Conservation (phyloP, 2,888 invertebrate species). For the Andrena bucephala region DNA sequence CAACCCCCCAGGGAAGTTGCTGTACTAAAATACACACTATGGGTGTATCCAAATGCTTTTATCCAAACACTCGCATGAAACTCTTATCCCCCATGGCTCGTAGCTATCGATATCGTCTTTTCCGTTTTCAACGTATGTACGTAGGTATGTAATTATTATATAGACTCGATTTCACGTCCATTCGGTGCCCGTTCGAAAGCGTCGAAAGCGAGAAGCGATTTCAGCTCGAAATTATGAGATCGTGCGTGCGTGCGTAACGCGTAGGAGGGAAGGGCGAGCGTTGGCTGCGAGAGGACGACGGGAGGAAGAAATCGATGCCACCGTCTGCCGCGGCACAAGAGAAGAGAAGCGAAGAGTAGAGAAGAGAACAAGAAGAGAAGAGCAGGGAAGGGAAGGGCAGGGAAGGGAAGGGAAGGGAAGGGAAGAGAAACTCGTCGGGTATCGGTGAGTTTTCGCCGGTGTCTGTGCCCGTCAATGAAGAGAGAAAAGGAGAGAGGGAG, state of each 20-base stretch:
- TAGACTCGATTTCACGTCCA: background rate
- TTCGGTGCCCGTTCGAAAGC: background rate
- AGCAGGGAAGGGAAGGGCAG: background rate
- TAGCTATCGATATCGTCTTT: no score
- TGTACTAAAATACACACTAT: conserved; percentile 7
- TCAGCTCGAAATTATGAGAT: conserved; percentile 43
- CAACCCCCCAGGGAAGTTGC: background rate
- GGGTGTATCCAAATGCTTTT: background rate
- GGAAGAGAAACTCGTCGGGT: conserved; percentile 58
- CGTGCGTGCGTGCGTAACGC: conserved; percentile 39
- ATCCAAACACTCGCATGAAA: background rate
- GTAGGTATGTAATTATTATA: no score
- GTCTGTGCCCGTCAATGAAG: conserved; percentile 35
- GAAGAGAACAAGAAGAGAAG: conserved; percentile 21
- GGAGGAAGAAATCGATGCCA: conserved; percentile 79
- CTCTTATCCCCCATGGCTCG: background rate
- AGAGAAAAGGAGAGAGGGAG: background rate
- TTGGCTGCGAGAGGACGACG: conserved; percentile 67
- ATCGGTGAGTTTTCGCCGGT: conserved; percentile 60
- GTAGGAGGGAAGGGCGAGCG: conserved; percentile 39
- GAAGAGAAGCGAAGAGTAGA: conserved; percentile 55
- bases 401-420: background rate
- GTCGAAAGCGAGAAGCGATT: background rate
- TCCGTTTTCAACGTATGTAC: no score
- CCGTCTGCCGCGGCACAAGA: conserved; percentile 71